Conservation (phyloP, 2,888 invertebrate genomes). For the Margaritifera margaritifera region DNA sequence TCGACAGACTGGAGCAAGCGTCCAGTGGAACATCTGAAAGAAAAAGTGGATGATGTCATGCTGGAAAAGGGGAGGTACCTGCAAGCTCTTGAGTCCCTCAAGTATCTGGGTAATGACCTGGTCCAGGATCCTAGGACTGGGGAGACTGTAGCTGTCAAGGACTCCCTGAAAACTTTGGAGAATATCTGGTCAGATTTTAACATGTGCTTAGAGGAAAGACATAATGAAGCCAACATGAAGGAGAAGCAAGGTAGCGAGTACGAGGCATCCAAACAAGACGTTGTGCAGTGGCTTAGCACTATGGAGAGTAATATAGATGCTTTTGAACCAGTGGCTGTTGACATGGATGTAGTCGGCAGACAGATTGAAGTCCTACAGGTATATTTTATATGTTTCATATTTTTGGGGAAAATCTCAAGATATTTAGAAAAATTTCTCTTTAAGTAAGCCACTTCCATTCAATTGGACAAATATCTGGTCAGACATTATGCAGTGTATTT, state of each 20-base stretch:
- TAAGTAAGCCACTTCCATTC: too few species aligned
- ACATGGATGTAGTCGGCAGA: slow-evolving; percentile 86
- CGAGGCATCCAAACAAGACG: slow-evolving; percentile 86
- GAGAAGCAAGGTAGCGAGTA: slow-evolving; percentile 90
- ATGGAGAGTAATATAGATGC: slow-evolving; percentile 86
- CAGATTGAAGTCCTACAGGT: slow-evolving; percentile 79
- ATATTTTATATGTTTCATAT: slow-evolving; percentile 9
- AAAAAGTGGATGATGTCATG: slow-evolving; percentile 76
- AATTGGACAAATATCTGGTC: too few species aligned
- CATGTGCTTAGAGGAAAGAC: slow-evolving; percentile 86
- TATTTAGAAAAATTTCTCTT: too few species aligned
- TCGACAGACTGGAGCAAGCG: slow-evolving; percentile 80
- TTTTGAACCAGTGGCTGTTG: slow-evolving; percentile 89
- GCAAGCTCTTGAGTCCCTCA: slow-evolving; percentile 53
- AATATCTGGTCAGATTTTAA: slow-evolving; percentile 92
- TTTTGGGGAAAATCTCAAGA: neutral
- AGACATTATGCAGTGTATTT: too few species aligned
- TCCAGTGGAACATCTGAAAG: slow-evolving; percentile 77
- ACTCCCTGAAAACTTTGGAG: slow-evolving; percentile 78
- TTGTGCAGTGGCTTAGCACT: slow-evolving; percentile 87
- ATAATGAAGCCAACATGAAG: slow-evolving; percentile 86
- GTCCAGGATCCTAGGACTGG: slow-evolving; percentile 64
- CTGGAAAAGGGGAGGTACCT: slow-evolving; percentile 50
- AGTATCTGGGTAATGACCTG: slow-evolving; percentile 58
- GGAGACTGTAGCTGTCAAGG: slow-evolving; percentile 60